Base-by-base conservation (phyloP, 2,888 invertebrate species). In the Diarsia mendica region DNA sequence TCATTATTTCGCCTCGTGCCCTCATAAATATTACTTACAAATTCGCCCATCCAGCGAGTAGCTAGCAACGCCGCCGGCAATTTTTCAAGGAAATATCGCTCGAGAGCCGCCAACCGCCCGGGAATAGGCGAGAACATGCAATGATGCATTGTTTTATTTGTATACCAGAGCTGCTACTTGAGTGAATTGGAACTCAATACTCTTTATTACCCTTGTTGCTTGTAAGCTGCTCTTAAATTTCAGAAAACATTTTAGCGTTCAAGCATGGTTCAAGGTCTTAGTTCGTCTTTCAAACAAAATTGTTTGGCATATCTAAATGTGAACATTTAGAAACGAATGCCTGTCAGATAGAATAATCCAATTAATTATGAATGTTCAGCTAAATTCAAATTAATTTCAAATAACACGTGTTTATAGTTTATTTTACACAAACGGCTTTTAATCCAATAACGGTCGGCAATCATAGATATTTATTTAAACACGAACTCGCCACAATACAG, bases 21-120 rank as follows among this genome's bases (percentile, higher is more conserved):
- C 93, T 90, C 94, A 94, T 95, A 94, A 95, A 95, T 95, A 95
- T 94, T 93, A 92, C 94, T 92, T 92, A 93, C 92, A 93, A 93
- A 93, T 94, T 94, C 91, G 91, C 93, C 92, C 89, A 91, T 92
- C 92, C 89, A 89, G 85, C 88, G 90, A 89, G 87, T 78, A 84
- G 69, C 74, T 79, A 71, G 90, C 88, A 86, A 89, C 88, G 90
- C 89, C 88, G 85, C 85, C 84, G 90, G 93, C 91, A 93, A 94
- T 95, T 94, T 94, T 94, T 94, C 93, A 92, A 91, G 91, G 89
- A 93, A 93, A 93, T 91, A 92, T 90, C 90, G 89, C 89, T 88
- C 85, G 84, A 85, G 82, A 87, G 84, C 77, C 87, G 86, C 77
- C 82, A 86, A 87, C 88, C 85, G 71, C 81, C 51, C 77, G 87